These are phyloP conservation scores for Seira sanloemensis DNA, from an alignment of 2,888 invertebrate species.

Conservation along the genomic window DNA sequence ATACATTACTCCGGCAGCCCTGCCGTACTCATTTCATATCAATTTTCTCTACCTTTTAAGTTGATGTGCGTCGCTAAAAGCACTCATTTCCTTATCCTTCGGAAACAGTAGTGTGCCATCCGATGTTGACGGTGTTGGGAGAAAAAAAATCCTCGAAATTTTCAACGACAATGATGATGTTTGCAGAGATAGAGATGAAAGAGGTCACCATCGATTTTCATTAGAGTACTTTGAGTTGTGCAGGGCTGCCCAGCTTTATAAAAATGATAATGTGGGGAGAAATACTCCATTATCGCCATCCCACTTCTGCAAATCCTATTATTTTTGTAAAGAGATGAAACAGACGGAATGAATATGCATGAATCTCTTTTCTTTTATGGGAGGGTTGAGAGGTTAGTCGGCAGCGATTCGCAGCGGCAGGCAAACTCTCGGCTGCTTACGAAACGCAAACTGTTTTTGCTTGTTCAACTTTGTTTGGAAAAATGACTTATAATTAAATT, in stretches of 20 bases:
- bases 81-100: too few species aligned
- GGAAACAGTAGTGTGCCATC: too few species aligned
- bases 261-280: not conserved
- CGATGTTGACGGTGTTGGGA: too few species aligned
- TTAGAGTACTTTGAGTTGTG: not conserved
- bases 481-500: too few species aligned
- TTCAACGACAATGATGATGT: too few species aligned
- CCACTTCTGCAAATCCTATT: not conserved
- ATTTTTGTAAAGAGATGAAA: not conserved
- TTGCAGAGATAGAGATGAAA: conserved; percentile 17
- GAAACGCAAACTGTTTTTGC: not conserved
- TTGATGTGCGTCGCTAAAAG: not conserved
- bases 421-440: too few species aligned
- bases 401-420: too few species aligned
- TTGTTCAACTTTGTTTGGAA: too few species aligned
- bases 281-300: conserved; percentile 5
- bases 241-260: not conserved
- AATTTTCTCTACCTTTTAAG: not conserved
- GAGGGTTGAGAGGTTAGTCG: too few species aligned
- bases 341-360: conserved; percentile 8
- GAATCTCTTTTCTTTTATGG: not conserved
- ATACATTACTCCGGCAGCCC: too few species aligned
- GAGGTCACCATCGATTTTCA: conserved; percentile 11
- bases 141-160: too few species aligned
- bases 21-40: not conserved